These are phyloP conservation scores for Microtus oregoni DNA, from an alignment of 2,113 vertebrate species.

Conservation along the genomic window DNA sequence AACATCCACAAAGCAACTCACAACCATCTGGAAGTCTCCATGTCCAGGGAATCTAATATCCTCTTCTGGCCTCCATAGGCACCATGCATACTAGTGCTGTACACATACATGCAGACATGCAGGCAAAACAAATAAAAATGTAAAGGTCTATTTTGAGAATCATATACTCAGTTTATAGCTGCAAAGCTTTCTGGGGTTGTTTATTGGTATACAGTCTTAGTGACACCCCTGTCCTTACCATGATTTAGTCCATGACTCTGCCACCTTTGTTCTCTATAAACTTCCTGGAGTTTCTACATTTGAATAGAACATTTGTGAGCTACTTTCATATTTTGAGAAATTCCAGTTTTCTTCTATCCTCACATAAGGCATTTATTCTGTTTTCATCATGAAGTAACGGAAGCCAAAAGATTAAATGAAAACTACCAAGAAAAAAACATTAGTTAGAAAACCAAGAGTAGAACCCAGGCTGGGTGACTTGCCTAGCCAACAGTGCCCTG, in stretches of 20 bases:
- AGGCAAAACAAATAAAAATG: neutral
- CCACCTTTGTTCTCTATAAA: neutral
- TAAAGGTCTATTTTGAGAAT: conserved; percentile 29
- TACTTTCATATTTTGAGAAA: neutral
- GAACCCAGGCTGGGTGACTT: neutral
- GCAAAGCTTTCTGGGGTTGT: conserved; percentile 5
- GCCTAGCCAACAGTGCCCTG: neutral
- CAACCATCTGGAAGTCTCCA: neutral
- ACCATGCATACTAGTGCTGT: neutral
- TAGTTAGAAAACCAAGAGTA: neutral
- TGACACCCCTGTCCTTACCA: neutral
- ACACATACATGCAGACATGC: neutral
- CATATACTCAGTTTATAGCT: conserved; percentile 24
- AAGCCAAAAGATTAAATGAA: conserved; percentile 23
- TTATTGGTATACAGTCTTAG: neutral
- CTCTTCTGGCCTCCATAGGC: neutral
- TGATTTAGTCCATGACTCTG: neutral
- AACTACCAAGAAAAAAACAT: neutral
- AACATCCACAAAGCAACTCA: neutral
- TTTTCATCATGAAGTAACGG: conserved; percentile 1
- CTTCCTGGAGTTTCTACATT: neutral
- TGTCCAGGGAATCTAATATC: neutral
- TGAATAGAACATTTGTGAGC: neutral
- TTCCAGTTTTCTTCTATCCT: neutral
- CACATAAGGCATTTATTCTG: neutral